Base-by-base conservation (phyloP, 2,888 invertebrate species). In the Folsomia manolachei region DNA sequence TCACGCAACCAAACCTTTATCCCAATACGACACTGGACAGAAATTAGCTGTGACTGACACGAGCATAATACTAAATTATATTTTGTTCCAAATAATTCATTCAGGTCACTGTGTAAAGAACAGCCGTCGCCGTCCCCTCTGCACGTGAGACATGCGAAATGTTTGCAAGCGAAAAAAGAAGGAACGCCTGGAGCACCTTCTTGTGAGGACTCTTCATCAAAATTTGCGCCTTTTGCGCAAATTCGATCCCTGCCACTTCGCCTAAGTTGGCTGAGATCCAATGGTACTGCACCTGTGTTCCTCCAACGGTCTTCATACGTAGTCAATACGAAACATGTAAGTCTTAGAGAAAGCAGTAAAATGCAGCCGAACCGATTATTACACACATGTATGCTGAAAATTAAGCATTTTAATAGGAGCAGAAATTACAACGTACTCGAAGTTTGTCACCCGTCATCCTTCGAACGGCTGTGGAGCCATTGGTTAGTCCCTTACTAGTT, bases 361-460 rank as follows among this genome's bases (percentile, higher is more conserved):
- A n/a, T n/a, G n/a, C n/a, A n/a, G n/a, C n/a, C n/a, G n/a, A n/a
- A n/a, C n/a, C n/a, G n/a, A n/a, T n/a, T n/a, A n/a, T n/a, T n/a
- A n/a, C n/a, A n/a, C n/a, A n/a, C n/a, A n/a, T n/a, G n/a, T n/a
- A n/a, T n/a, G n/a, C n/a, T n/a, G n/a, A n/a, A n/a, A n/a, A n/a
- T n/a, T n/a, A n/a, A n/a, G n/a, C n/a, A n/a, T n/a, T n/a, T n/a
- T n/a, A 56, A 56, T 7, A 56, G 1, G 18, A 69, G 61, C 23
- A 60, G 18, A 24, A 27, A 39, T 1, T 23, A 14, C 75, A 76
- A 70, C 71, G 79, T n/a, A 71, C 78, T 19, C 53, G 79, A 62
- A 79, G 79, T 27, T 72, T 79, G 53, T 78, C 78, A 52, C 79
- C 79, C 26, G 74, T 75, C 75, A 79, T 79, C n/a, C 69, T 79